Conservation (phyloP, 2,113 vertebrate species). For the Brachyhypopomus occidentalis region DNA sequence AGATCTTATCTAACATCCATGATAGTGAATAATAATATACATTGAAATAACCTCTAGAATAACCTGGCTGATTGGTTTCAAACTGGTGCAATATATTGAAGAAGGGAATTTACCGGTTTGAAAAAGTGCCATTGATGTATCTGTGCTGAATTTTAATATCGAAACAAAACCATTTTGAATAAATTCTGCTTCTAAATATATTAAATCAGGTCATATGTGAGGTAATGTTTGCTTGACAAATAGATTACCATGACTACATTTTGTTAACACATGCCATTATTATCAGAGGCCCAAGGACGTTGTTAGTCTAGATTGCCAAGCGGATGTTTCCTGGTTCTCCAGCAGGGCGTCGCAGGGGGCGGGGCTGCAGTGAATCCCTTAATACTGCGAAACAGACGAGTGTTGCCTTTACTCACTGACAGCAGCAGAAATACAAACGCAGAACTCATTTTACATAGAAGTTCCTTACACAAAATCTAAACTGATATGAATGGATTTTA, state of each 20-base stretch:
- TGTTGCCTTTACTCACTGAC: too few species aligned
- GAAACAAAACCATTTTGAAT: background rate
- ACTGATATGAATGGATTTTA: too few species aligned
- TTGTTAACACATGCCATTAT: background rate
- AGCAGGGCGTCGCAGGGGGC: too few species aligned
- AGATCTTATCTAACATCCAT: constrained; percentile 37
- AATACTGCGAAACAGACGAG: too few species aligned
- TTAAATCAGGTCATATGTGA: too few species aligned
- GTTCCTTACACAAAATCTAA: too few species aligned
- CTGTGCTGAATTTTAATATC: background rate
- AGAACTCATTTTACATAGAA: too few species aligned
- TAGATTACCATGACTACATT: too few species aligned
- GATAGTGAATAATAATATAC: background rate
- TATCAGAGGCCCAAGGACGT: background rate
- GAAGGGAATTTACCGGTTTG: background rate
- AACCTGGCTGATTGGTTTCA: background rate
- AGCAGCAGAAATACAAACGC: too few species aligned
- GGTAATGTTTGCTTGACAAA: too few species aligned
- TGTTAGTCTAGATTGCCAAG: background rate
- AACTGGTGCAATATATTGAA: background rate
- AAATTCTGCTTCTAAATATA: too few species aligned
- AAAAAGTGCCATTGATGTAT: background rate
- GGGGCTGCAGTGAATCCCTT: background rate
- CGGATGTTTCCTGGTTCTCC: background rate
- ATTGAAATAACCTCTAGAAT: background rate